A percentile compares a stretch with the other conserved stretches of the same genome.
Evolutionary conservation across 2,113 vertebrate genomes (phyloP).

Genomic region (Stictonetta naevosa): DNA sequence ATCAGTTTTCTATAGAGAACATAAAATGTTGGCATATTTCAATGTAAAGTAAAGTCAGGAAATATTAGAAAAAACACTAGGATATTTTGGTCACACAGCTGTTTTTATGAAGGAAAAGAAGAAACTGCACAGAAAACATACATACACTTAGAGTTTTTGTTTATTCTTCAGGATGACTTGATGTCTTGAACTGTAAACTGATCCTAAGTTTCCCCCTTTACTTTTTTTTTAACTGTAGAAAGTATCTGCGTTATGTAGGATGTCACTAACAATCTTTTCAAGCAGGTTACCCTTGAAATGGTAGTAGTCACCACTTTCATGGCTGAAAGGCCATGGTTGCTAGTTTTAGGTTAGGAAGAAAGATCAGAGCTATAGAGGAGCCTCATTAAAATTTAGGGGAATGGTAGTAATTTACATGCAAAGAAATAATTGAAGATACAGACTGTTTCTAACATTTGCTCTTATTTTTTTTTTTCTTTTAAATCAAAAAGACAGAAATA

Average conservation of each 20-base stretch:
- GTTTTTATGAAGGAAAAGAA: not conserved
- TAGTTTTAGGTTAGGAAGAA: not conserved
- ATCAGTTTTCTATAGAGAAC: not conserved
- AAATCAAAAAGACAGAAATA: not conserved
- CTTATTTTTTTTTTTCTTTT: not conserved
- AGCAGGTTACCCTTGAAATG: not conserved
- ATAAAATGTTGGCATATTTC: not conserved
- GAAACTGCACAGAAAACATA: not conserved
- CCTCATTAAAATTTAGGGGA: not conserved
- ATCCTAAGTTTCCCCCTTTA: not conserved
- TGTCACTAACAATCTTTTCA: not conserved
- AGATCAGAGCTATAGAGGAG: not conserved
- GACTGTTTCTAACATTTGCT: not conserved
- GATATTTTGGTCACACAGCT: slow-evolving; percentile 6
- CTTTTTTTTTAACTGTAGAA: not conserved
- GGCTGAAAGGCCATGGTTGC: not conserved
- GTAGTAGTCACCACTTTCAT: not conserved
- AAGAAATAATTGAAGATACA: not conserved
- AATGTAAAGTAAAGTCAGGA: not conserved
- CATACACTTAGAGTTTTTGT: not conserved
- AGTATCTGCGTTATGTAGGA: not conserved
- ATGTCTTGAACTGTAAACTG: slow-evolving; percentile 13
- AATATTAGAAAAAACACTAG: not conserved
- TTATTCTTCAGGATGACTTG: slow-evolving; percentile 5
- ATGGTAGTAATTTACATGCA: not conserved